A percentile compares a stretch with the other conserved stretches of the same genome.
Evolutionary conservation across 2,113 vertebrate species (phyloP).

Genomic region (Aegithalos caudatus): DNA sequence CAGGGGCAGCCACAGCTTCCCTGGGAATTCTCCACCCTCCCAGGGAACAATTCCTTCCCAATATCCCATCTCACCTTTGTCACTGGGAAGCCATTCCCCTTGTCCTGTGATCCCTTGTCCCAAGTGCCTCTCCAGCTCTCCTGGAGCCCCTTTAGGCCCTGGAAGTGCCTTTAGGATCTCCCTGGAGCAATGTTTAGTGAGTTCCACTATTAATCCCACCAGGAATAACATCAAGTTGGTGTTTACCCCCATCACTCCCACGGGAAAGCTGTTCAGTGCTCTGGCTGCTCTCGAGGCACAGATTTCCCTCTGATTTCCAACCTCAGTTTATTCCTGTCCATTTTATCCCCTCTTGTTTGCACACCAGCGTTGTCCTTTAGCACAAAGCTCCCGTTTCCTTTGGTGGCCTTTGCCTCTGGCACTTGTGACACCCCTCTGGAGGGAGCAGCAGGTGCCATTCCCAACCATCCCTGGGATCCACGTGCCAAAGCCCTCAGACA

Average conservation of each 20-base stretch:
- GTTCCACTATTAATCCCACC: background rate
- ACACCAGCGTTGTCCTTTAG: background rate
- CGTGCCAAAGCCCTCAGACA: background rate
- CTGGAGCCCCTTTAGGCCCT: background rate
- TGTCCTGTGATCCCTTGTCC: background rate
- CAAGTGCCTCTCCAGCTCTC: background rate
- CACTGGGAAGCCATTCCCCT: background rate
- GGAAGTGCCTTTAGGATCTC: background rate
- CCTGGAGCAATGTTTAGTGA: background rate
- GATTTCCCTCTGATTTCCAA: background rate
- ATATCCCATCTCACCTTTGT: background rate
- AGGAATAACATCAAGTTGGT: background rate
- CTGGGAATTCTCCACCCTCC: background rate
- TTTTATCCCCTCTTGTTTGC: background rate
- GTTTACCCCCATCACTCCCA: constrained; percentile 48
- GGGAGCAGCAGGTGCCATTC: background rate
- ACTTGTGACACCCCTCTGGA: too few relatives aligned
- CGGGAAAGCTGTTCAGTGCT: constrained; percentile 39
- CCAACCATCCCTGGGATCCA: accelerated
- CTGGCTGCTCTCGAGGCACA: constrained; percentile 16
- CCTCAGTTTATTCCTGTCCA: background rate
- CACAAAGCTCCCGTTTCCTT: background rate
- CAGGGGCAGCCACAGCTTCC: background rate
- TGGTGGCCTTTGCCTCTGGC: background rate
- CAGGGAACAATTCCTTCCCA: background rate